Base-by-base conservation (phyloP, 2,113 vertebrate genomes). In the Dipodomys ordii region DNA sequence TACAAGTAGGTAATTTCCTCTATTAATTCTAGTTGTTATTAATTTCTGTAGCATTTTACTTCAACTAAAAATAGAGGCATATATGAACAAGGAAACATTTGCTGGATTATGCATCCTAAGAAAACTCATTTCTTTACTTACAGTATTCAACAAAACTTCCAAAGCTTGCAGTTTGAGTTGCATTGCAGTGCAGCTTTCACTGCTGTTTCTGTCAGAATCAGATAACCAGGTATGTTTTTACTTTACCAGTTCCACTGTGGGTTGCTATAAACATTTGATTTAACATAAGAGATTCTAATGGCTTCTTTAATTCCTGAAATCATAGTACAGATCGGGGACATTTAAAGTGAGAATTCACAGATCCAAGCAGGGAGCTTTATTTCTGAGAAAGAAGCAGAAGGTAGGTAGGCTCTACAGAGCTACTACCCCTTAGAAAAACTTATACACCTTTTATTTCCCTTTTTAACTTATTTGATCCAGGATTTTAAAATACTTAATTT, bases 11-110 rank as follows among this genome's bases (percentile, higher is more conserved):
- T 44, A 91, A 49, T 93, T 92, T 71, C 30, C 64, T 72, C 32
- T 80, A 60, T 90, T 91, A 91, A 74, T 93, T 87, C n/a, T 62
- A 87, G 49, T 83, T 93, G 77, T 92, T 87, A 74, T 49, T 94
- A 35, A 85, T 87, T 94, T 92, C 49, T 93, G 44, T 6, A 86
- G 71, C 44, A 57, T 88, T 94, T 90, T 60, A 7, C 90, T 28
- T 92, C 92, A 82, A 92, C 77, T 90, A 68, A 92, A 95, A 92
- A 93, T 79, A 88, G 67, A 94, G 15, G 79, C 69, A 71, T 69
- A 46, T 91, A 87, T 79, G 72, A 89, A 91, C 74, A 96, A 95
- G 87, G 44, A 93, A 60, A 87, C 83, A 90, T 91, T 92, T 92
- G 83, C 90, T 92, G 27, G 27, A 77, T 69, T 81, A 27, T 23